Conservation (phyloP, 2,888 invertebrate genomes). For the Leptinotarsa tumamoca region DNA sequence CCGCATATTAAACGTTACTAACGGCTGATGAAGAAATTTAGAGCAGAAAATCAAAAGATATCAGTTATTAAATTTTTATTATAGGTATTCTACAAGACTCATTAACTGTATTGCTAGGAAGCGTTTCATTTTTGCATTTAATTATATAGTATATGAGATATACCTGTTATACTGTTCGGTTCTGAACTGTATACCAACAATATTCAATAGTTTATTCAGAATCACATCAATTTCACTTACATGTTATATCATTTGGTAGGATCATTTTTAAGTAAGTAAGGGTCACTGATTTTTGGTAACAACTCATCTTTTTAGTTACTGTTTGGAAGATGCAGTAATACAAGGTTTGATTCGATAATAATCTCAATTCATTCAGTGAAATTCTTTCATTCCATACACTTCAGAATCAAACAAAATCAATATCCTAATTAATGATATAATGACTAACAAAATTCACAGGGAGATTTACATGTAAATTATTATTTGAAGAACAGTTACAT, state of each 20-base stretch:
- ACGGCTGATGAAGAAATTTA: constrained; percentile 12
- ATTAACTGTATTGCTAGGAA: constrained; percentile 1
- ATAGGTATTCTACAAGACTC: background rate
- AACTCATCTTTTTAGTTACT: too few species aligned
- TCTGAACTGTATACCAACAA: too few species aligned
- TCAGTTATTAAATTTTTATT: background rate
- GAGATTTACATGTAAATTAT: background rate
- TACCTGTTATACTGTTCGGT: background rate
- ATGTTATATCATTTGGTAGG: too few species aligned
- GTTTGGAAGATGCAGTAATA: too few species aligned
- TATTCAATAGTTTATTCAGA: background rate
- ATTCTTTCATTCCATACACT: too few species aligned
- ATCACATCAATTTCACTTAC: too few species aligned
- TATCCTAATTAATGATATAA: too few species aligned
- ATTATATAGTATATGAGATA: background rate
- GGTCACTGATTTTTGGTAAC: too few species aligned
- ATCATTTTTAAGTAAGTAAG: too few species aligned
- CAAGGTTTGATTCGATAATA: too few species aligned
- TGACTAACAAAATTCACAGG: background rate
- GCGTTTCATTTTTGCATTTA: background rate
- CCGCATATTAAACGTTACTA: background rate
- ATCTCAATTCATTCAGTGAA: too few species aligned
- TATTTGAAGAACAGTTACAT: constrained; percentile 22
- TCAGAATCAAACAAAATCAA: too few species aligned
- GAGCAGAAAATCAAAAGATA: constrained; percentile 18